Conservation (phyloP, 1,140 invertebrate species). For the Drosophila seguyi region DNA sequence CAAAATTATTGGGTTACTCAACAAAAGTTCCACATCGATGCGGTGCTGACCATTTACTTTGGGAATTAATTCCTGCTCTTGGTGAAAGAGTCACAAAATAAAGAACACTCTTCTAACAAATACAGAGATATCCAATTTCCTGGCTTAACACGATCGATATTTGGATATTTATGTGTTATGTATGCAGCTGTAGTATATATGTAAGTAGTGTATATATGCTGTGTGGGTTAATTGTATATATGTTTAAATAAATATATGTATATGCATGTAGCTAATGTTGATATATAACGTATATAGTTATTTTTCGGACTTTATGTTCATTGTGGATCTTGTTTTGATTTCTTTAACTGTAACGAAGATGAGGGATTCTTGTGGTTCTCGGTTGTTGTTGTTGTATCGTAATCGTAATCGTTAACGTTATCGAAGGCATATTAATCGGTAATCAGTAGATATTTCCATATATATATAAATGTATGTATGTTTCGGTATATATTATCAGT, state of each 20-base stretch:
- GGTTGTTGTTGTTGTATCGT: conserved; percentile 45
- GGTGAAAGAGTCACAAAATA: not conserved
- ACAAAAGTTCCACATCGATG: not conserved
- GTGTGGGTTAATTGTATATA: conserved; percentile 54
- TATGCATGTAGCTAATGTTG: conserved; percentile 44
- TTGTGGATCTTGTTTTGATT: conserved; percentile 30
- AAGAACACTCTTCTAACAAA: not conserved
- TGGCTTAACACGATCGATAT: conserved; percentile 20
- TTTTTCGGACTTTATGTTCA: conserved; percentile 32
- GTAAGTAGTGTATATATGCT: conserved; percentile 40
- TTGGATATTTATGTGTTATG: conserved; percentile 17
- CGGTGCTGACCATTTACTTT: not conserved
- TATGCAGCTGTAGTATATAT: conserved; percentile 34
- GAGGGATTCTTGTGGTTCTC: conserved; percentile 59
- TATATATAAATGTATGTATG: conserved; percentile 64
- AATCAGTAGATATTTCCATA: conserved; percentile 64
- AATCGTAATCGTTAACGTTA: conserved; percentile 60
- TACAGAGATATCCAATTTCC: not conserved
- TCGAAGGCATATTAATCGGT: conserved; percentile 76
- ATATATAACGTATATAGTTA: conserved; percentile 57
- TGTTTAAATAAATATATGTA: conserved; percentile 49
- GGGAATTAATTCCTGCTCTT: not conserved
- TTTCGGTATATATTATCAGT: conserved; percentile 71
- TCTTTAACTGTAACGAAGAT: conserved; percentile 44
- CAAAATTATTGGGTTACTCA: not conserved